Base-by-base conservation (phyloP, 2,113 vertebrate genomes). In the Fukomys damarensis region DNA sequence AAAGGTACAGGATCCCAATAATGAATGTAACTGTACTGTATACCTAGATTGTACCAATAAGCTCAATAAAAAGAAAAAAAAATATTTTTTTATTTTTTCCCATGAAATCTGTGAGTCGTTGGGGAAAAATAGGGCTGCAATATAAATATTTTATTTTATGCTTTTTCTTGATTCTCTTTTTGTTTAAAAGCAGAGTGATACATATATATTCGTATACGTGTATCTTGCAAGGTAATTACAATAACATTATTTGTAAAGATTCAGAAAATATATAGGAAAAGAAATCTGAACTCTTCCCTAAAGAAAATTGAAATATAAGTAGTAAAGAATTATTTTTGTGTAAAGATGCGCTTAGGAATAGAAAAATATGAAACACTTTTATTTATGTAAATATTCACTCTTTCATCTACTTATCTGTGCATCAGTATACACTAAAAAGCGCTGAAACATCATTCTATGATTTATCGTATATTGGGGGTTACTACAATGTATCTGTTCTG, bases 81-180 rank as follows among this genome's bases (percentile, higher is more conserved):
- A n/a, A n/a, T n/a, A n/a, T n/a, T n/a, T n/a, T n/a, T 63, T 61
- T 17, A 54, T 52, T 22, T 28, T 94, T 79, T 91, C 35, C 24
- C 28, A 80, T 77, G 54, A 95, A 82, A 83, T 84, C n/a, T 52
- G 1, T 79, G 17, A 81, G 8, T 77, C 11, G 56, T 86, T 76
- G 2, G 3, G 20, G 1, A 86, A 77, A 38, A 74, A 43, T 54
- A 49, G 0, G 56, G 65, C 30, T 89, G 3, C 11, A 87, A n/a
- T 14, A 79, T 83, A 83, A 93, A 65, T 66, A 65, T 81, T 58
- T 74, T 49, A 35, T 49, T 32, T 54, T 79, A 4, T 14, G 76
- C 1, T 72, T 93, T 94, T 76, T 7, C 61, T 93, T 80, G 41
- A 89, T 72, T 86, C 24, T 91, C 10, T 95, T 54, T 94, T 91